A percentile compares a stretch with the other conserved stretches of the same genome.
Conservation (phyloP, 2,113 vertebrate species). For the Xerus inauris region DNA sequence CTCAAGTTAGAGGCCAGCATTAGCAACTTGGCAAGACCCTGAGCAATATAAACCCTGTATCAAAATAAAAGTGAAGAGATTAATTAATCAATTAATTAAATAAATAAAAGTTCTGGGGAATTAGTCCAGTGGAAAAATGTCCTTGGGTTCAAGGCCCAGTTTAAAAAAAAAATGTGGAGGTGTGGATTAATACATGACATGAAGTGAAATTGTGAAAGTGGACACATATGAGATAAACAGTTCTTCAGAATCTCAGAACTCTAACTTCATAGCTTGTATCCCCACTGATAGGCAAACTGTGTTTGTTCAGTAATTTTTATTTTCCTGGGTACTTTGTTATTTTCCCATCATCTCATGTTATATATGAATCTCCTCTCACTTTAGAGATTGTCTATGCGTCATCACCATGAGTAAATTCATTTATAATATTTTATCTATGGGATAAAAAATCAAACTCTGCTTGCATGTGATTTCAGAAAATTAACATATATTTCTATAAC, state of each 20-base stretch:
- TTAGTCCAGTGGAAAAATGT: no score
- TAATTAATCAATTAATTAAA: no score
- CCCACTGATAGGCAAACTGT: background rate
- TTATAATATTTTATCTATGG: background rate
- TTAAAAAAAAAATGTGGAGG: background rate
- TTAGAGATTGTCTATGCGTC: background rate
- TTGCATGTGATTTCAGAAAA: background rate
- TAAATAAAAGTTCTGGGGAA: no score
- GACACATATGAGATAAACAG: background rate
- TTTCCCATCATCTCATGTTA: background rate
- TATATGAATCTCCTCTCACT: background rate
- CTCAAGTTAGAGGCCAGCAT: no score
- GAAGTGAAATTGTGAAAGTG: background rate
- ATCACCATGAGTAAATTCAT: background rate
- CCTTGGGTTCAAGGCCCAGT: no score
- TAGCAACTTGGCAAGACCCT: no score
- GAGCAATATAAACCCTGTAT: no score
- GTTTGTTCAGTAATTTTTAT: background rate
- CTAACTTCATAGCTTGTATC: background rate
- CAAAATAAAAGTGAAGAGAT: no score
- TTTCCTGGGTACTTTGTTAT: background rate
- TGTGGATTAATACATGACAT: background rate
- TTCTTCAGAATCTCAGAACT: background rate
- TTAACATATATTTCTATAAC: background rate
- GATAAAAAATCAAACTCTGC: background rate